Base-by-base conservation (phyloP, 2,797 vertebrate species). In the Cynodonichthys magdalenae region DNA sequence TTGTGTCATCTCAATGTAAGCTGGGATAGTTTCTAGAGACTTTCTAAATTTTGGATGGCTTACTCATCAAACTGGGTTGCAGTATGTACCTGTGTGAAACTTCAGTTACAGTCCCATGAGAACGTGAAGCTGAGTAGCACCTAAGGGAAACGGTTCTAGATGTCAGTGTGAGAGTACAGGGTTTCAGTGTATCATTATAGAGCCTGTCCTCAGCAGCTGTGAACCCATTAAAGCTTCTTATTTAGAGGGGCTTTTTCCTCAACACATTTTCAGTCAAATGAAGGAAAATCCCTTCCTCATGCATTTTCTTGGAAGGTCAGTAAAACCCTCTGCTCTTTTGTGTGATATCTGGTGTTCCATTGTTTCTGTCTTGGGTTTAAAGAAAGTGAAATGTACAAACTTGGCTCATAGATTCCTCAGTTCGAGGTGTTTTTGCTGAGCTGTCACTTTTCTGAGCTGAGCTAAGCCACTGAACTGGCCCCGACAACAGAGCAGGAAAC, bases 361-460 rank as follows among this genome's bases (percentile, higher is more conserved):
- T 68, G 60, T 81, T 82, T 74, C 72, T 66, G 64, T 69, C 73
- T 63, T 66, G 10, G 18, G 55, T 77, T 71, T 73, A 59, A 66
- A 82, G 76, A 67, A 63, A 50, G 74, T 81, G 65, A 79, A 85
- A 81, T 86, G 74, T 81, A 76, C 79, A 78, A 64, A 75, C 72
- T 87, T 82, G 79, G 84, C 82, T 74, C 28, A 8, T 65, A 73
- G 63, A 41, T 63, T 65, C 19, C 31, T 27, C 36, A 53, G 66
- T 60, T 59, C 17, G 56, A 46, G 68, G 65, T 9, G 67, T 83
- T 89, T 90, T 48, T 91, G 87, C 88, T 90, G 88, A 89, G 86
- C 71, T 80, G 74, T 89, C 79, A 77, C 63, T 83, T 79, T 70
- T 77, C 79, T 64, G 71, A 78, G 84, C 86, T 80, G 79, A 88